Percentiles rank a stretch among this genome's conserved stretches.
Evolutionary conservation across 2,888 invertebrate genomes (phyloP).

Genomic region (Cryptus viduatorius): DNA sequence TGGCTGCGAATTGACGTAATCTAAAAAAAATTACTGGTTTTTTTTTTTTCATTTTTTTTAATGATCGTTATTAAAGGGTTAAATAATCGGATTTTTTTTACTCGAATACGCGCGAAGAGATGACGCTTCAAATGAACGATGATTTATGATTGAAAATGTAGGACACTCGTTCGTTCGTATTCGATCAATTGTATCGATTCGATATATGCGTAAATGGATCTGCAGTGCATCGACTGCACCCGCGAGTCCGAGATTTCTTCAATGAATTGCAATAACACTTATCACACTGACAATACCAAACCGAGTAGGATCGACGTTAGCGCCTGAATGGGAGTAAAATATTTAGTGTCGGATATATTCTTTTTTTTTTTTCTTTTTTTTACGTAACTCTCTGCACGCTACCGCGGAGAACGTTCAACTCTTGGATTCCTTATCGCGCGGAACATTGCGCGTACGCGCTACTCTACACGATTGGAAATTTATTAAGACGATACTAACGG

Average conservation of each 20-base stretch:
- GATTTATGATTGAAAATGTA: constrained; percentile 47
- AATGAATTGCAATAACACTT: constrained; percentile 62
- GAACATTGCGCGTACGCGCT: constrained; percentile 54
- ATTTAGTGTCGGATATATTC: constrained; percentile 59
- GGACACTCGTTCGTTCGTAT: constrained; percentile 19
- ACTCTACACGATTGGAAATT: constrained; percentile 61
- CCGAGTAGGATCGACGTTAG: constrained; percentile 33
- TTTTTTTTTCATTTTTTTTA: background rate
- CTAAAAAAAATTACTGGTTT: background rate
- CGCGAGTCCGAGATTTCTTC: constrained; percentile 39
- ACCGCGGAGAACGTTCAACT: constrained; percentile 64
- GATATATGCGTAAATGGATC: background rate
- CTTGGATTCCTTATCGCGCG: constrained; percentile 63
- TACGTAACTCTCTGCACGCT: constrained; percentile 55
- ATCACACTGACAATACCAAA: constrained; percentile 34
- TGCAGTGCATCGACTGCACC: constrained; percentile 18
- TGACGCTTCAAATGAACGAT: background rate
- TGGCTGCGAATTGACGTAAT: too few species aligned
- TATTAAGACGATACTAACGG: constrained; percentile 41
- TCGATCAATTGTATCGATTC: constrained; percentile 14
- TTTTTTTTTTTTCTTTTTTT: constrained; percentile 36
- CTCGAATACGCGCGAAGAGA: background rate
- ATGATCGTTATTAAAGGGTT: background rate
- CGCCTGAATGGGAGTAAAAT: constrained; percentile 62
- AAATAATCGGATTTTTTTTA: background rate